Base-by-base conservation (phyloP, 2,888 invertebrate genomes). In the Agrenia bidenticulata region DNA sequence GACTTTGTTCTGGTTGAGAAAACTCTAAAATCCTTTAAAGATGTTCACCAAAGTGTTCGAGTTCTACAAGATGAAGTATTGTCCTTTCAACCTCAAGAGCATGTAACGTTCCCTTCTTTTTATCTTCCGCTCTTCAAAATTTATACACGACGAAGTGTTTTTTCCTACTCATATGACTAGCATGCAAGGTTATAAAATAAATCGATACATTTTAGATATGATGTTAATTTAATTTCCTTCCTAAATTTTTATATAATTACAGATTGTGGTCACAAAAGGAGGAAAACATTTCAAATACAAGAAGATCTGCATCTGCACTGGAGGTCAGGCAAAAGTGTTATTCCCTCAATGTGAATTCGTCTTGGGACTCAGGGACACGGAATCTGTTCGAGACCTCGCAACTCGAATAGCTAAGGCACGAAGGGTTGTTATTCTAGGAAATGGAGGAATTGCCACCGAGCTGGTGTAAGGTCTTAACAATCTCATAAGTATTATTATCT, bases 371-470 rank as follows among this genome's bases (percentile, higher is more conserved):
- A 84, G 97, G 76, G 97, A 98, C 78, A 96, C 94, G 1, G 94
- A 97, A 79, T 95, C 96, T 11, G 94, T 96, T 0, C 82, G 86
- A 76, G 85, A 86, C 66, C 89, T 97, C 77, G 86, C 91, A 76
- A 80, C 85, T 27, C 87, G 85, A 78, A 80, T 99, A 11, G 81
- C 82, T 63, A 80, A 81, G 63, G 87, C 94, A 0, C 85, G 85
- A 53, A 86, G 85, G 80, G 85, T 99, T 77, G 80, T 92, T 0
- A 84, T 99, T 51, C 86, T 98, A 57, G 99, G 99, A 9, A 99
- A 99, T 84, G 99, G 99, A 37, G 99, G 99, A 15, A 99, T 99
- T 78, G 99, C 99, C 49, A 96, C 95, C 45, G 99, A 99, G 83
- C 83, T 99, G 74, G 90, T 93, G 61, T 88, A 78, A 77, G 79